Evolutionary conservation across 2,113 vertebrate species (phyloP), one percentile per base, ranked within the genome.

Genomic region (Pleuronectes platessa): DNA sequence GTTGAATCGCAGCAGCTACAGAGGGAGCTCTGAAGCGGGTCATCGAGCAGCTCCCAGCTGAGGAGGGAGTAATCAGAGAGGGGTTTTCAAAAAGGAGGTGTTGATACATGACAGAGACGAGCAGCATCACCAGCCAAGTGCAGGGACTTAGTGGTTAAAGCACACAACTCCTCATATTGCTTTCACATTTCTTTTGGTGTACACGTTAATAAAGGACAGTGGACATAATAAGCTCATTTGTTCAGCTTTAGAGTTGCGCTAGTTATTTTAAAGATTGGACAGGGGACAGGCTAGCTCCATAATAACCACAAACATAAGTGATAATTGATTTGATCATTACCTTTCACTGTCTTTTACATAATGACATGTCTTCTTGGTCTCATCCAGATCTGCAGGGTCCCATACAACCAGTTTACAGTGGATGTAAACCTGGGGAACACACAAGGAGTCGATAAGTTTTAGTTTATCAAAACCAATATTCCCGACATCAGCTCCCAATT

Each of bases 331-430:
- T 11, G 5, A 53, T 53, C 2, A 37, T 90, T 89, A 95, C 95
- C 88, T 74, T 47, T 42, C 68, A 5, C 4, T 71, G 20, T 89
- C 72, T 62, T 87, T 89, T 7, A 79, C 60, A 68, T 93, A 96
- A 3, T 95, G 90, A 61, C 95, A 96, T 3, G 94, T 86, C 56
- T 96, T 96, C 83, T 87, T 95, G 2, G 7, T 75, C 59, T 89
- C 63, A 0, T 84, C 78, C 6, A 90, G 21, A n/a, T 9, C 9
- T 0, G 86, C 68, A 20, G 93, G 93, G 63, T 96, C 94, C 95
- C 94, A 95, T 0, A 89, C 90, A 0, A 89, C 56, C 71, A 94
- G 68, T 6, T 92, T 93, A 68, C 92, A 94, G 54, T 95, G 94
- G 51, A 95, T 91, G 73, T 92, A 95, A 3, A 95, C 83, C 96